Evolutionary conservation across 2,797 vertebrate genomes (phyloP), one percentile per base, ranked within the genome.

Genomic region (Petrocephalus schoutedeni): DNA sequence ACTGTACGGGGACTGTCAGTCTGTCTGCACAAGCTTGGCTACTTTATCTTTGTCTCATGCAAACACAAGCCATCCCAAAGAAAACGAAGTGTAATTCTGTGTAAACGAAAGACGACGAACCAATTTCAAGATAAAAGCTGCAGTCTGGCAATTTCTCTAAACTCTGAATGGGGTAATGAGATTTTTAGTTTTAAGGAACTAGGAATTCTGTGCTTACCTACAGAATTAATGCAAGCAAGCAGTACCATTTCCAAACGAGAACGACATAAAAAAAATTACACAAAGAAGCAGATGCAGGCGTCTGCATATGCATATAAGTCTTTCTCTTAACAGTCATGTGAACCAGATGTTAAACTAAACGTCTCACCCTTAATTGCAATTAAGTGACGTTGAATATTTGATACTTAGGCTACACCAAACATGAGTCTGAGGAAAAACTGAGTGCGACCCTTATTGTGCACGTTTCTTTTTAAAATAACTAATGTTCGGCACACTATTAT

Each of bases 111-210:
- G 67, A 74, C 28, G 32, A 16, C 36, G 67, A 74, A 36, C 67
- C 67, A 74, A 74, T 93, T 94, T 91, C 91, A 90, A 94, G 92
- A 93, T 93, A 80, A 92, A 94, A 91, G 91, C 92, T 90, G 86
- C 91, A 85, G 91, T 92, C 87, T 49, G 16, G 16, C 16, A 80
- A 49, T 56, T 84, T 84, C 23, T 56, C 19, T 51, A 56, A 53
- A 53, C n/a, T 84, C 49, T 84, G 54, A 84, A 84, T 28, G n/a
- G 51, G 49, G 82, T 56, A 54, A 84, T 56, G 82, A 80, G 16
- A 45, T 80, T 80, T 80, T 12, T 45, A 80, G 19, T 80, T 45
- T 49, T 45, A 80, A 49, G 6, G 41, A 80, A 80, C 19, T 45
- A 6, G 74, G 41, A 45, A 80, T 49, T 80, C 16, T 49, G 19